These are phyloP conservation scores for Aspiorhynchus laticeps DNA, from an alignment of 2,113 vertebrate genomes.

Conservation along the genomic window DNA sequence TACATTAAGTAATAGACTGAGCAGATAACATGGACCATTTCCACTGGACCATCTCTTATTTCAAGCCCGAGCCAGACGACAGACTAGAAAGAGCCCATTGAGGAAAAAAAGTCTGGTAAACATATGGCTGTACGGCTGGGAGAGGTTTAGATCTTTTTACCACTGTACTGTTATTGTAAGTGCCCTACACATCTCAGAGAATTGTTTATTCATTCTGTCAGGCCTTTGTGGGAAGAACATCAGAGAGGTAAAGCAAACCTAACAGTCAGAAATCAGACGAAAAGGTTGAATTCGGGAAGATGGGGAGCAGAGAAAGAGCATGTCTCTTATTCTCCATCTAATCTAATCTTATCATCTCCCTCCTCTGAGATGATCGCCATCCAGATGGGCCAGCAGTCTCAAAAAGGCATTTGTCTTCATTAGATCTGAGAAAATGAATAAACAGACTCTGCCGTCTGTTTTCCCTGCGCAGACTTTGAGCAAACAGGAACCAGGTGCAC, in stretches of 20 bases:
- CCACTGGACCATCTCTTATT: constrained; percentile 30
- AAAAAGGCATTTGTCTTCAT: constrained; percentile 64
- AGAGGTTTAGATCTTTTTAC: constrained; percentile 6
- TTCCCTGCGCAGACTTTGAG: background rate
- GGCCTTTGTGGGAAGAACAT: background rate
- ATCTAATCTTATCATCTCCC: constrained; percentile 33
- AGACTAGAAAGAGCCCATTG: constrained; percentile 27
- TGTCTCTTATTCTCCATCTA: background rate
- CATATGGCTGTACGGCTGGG: background rate
- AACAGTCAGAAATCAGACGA: background rate
- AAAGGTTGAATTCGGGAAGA: background rate
- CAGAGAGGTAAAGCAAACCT: background rate
- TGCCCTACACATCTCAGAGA: background rate
- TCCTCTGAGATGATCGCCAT: constrained; percentile 40
- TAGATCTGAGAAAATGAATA: constrained; percentile 55
- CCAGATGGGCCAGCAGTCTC: constrained; percentile 55
- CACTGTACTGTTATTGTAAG: background rate
- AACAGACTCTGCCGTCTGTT: constrained; percentile 39
- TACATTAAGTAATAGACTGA: constrained; percentile 39
- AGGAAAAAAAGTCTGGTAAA: background rate
- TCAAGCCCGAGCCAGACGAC: background rate
- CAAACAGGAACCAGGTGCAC: constrained; percentile 21
- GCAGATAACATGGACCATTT: constrained; percentile 35
- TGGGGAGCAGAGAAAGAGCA: background rate
- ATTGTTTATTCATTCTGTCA: background rate